phyloP scores from a whole-genome alignment of 2,797 vertebrate genomes.

The Myiotriccus ornatus region DNA sequence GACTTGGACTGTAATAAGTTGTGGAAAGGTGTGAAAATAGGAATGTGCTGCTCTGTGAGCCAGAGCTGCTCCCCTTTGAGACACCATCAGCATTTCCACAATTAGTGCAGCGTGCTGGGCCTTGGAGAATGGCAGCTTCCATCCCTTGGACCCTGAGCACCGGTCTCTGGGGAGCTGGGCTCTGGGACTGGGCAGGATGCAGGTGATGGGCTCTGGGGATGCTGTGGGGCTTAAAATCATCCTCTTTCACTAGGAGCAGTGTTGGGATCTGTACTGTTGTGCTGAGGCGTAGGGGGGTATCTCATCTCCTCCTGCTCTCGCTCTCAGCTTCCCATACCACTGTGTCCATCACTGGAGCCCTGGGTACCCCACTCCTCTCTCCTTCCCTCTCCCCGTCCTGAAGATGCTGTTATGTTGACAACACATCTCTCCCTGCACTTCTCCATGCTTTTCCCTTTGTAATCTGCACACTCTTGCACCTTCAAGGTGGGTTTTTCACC shows the following conservation, averaged over 20 bases:
- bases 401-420: neutral
- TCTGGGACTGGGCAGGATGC: accelerated
- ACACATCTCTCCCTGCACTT: neutral
- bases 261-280: neutral
- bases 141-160: neutral
- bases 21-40: neutral
- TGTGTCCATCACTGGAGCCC: accelerated
- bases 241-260: accelerated
- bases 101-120: neutral
- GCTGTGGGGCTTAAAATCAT: accelerated
- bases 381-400: neutral
- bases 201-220: neutral
- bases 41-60: neutral
- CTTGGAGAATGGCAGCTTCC: neutral
- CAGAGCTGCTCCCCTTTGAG: neutral
- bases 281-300: neutral
- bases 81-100: neutral
- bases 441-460: neutral
- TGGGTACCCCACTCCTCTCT: neutral
- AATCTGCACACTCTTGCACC: neutral
- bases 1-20: neutral
- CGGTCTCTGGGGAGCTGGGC: accelerated
- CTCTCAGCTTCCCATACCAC: neutral
- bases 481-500: neutral
- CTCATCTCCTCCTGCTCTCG: neutral